Evolutionary conservation across 2,113 vertebrate genomes (phyloP).

Genomic region (Protobothrops flavoviridis): DNA sequence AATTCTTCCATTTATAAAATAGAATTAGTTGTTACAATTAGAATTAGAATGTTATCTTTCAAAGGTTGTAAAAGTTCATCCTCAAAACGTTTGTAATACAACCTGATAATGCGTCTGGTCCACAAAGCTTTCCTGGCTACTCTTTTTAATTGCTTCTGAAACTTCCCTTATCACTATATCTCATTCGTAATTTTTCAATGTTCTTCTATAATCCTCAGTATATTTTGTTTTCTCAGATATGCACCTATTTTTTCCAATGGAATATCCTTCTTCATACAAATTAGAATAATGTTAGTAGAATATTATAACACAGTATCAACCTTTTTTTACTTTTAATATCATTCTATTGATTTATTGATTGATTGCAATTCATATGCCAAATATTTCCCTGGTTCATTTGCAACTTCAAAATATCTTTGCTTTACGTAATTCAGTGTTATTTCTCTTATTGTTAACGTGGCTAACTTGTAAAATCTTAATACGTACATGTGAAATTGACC

Average conservation of each 20-base stretch:
- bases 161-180: background rate
- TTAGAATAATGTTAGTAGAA: background rate
- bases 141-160: background rate
- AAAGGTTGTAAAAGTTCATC: background rate
- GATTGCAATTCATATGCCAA: background rate
- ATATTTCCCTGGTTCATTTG: background rate
- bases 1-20: background rate
- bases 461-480: background rate
- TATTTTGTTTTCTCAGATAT: background rate
- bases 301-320: background rate
- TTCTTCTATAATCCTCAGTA: background rate
- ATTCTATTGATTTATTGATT: background rate
- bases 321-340: background rate
- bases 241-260: background rate
- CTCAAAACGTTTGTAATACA: background rate
- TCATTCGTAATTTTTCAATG: background rate
- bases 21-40: background rate
- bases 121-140: background rate
- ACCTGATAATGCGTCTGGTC: background rate
- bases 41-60: background rate
- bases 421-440: background rate
- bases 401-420: background rate
- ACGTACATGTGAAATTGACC: no score
- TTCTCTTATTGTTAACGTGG: background rate
- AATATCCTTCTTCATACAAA: background rate